Conservation (phyloP, 1,140 invertebrate genomes). For the Paralvinella palmiformis region DNA sequence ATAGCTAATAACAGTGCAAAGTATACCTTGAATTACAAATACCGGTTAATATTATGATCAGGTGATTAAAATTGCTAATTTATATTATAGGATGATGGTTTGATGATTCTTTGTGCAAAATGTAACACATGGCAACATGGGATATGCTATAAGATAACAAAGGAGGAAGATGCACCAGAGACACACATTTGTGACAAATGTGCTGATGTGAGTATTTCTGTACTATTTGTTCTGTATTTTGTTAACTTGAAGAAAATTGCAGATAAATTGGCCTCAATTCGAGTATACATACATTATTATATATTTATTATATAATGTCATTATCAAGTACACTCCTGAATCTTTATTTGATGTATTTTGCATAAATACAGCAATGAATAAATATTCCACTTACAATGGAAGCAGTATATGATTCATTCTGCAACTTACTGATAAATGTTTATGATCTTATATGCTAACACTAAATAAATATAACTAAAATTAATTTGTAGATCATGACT, state of each 20-base stretch:
- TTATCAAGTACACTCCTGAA: no score
- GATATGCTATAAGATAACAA: conserved; percentile 39
- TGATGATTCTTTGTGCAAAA: conserved; percentile 46
- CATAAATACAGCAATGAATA: no score
- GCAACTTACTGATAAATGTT: no score
- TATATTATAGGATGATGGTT: conserved; percentile 42
- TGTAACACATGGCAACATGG: conserved; percentile 49
- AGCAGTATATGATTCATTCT: no score
- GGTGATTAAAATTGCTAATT: not conserved
- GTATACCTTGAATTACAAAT: no score
- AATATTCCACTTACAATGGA: no score
- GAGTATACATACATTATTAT: not conserved
- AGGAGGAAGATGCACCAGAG: conserved; percentile 37
- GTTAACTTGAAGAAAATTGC: not conserved
- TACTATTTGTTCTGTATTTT: not conserved
- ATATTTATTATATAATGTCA: not conserved
- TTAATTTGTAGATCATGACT: no score
- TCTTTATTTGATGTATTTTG: no score
- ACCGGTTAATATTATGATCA: not conserved
- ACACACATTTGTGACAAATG: conserved; percentile 45
- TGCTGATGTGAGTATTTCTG: conserved; percentile 30
- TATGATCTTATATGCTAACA: no score
- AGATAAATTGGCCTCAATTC: not conserved
- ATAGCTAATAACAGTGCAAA: no score
- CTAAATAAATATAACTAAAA: no score